Percentiles rank a stretch among this genome's conserved stretches.
Evolutionary conservation across 2,113 vertebrate species (phyloP).

Genomic region (Callipepla californica): DNA sequence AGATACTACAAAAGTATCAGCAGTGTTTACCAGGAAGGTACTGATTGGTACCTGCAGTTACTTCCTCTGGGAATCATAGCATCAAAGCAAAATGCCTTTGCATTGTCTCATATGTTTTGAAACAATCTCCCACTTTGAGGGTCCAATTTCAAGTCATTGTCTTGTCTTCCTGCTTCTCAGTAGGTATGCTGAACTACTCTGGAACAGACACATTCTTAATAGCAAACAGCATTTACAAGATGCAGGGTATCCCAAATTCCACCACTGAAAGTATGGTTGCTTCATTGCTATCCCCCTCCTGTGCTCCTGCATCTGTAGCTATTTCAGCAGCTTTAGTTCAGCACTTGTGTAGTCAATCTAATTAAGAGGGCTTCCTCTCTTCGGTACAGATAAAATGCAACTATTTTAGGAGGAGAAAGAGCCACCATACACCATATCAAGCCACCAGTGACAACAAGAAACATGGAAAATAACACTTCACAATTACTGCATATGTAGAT

Average conservation of each 20-base stretch:
- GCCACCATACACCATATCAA: not conserved
- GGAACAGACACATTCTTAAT: not conserved
- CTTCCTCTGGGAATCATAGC: constrained; percentile 13
- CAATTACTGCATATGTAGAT: not conserved
- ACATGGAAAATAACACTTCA: not conserved
- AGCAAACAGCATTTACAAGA: not conserved
- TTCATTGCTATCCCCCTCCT: not conserved
- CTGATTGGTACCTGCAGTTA: constrained; percentile 15
- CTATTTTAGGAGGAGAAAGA: not conserved
- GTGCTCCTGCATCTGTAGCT: not conserved
- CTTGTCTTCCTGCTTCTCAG: constrained; percentile 34
- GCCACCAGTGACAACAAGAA: not conserved
- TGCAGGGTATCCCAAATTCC: not conserved
- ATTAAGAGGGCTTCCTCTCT: constrained; percentile 4
- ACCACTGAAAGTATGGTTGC: not conserved
- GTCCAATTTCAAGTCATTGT: constrained; percentile 6
- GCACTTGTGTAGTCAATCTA: not conserved
- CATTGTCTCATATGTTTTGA: not conserved
- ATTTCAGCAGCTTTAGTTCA: constrained; percentile 28
- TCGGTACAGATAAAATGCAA: not conserved
- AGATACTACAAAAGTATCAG: not conserved
- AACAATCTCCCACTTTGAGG: not conserved
- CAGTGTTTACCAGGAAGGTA: constrained; percentile 32
- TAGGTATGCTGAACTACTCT: not conserved
- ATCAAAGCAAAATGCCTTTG: constrained; percentile 46